Percentiles rank a stretch among this genome's conserved stretches.
phyloP scores from a whole-genome alignment of 2,888 invertebrate genomes.

The Amblyjoppa proteus region DNA sequence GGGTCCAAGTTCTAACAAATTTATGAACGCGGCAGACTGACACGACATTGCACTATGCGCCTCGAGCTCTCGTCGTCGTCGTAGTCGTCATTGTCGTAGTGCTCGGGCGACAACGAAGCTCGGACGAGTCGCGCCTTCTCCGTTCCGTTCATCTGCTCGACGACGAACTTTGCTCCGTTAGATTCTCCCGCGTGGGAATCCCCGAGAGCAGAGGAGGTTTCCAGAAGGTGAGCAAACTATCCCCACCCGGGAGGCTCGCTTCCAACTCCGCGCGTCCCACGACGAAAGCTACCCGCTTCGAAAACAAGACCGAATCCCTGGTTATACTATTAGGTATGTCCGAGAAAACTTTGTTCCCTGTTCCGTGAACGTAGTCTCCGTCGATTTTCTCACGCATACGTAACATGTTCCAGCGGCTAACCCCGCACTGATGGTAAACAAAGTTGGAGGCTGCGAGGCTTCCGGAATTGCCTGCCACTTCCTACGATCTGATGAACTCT shows the following conservation, averaged over 20 bases:
- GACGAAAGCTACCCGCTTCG: neutral
- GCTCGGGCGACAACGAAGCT: slow-evolving; percentile 52
- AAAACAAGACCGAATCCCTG: slow-evolving; percentile 21
- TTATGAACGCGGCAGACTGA: slow-evolving; percentile 80
- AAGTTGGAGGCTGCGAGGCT: slow-evolving; percentile 8
- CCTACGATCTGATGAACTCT: neutral
- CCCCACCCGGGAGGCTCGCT: slow-evolving; percentile 5
- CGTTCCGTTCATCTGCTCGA: slow-evolving; percentile 52
- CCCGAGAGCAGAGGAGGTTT: slow-evolving; percentile 34
- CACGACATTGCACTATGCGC: slow-evolving; percentile 80
- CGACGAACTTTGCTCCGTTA: slow-evolving; percentile 59
- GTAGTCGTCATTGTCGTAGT: slow-evolving; percentile 43
- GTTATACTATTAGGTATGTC: slow-evolving; percentile 13
- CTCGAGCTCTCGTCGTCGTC: slow-evolving; percentile 64
- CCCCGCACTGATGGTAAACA: neutral
- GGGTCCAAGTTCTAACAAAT: slow-evolving; percentile 78
- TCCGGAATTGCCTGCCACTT: neutral
- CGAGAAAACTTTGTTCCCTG: neutral
- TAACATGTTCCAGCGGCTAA: slow-evolving; percentile 7
- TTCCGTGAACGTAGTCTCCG: neutral
- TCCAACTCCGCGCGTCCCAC: neutral
- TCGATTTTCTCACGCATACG: slow-evolving; percentile 13
- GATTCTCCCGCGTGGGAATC: slow-evolving; percentile 36
- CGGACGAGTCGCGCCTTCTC: slow-evolving; percentile 39
- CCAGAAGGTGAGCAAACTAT: slow-evolving; percentile 23